A percentile compares a stretch with the other conserved stretches of the same genome.
Conservation (phyloP, 2,113 vertebrate species). For the Hydropotes inermis region DNA sequence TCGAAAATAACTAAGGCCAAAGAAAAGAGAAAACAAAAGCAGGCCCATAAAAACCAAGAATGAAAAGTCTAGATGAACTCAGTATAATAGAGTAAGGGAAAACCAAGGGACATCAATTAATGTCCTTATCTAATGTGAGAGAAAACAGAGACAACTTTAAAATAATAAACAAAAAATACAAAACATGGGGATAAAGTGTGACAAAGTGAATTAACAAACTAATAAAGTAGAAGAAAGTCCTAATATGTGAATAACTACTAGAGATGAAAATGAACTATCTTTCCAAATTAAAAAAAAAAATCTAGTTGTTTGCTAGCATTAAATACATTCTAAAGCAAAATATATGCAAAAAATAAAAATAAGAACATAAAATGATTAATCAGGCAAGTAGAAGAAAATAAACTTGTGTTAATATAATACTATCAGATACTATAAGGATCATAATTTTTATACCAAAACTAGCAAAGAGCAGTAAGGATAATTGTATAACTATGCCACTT, state of each 20-base stretch:
- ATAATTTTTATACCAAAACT: neutral
- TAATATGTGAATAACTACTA: neutral
- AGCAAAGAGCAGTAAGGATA: neutral
- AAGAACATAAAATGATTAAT: neutral
- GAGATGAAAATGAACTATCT: neutral
- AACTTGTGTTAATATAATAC: neutral
- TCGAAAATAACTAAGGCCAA: neutral
- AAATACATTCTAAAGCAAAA: neutral
- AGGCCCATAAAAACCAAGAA: neutral
- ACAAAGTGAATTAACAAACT: neutral
- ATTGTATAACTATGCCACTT: neutral
- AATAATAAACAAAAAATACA: neutral
- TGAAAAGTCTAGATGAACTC: neutral
- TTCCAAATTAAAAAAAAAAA: constrained; percentile 1
- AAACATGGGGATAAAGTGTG: neutral
- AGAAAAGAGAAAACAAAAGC: neutral
- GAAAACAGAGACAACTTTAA: neutral
- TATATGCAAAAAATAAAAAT: neutral
- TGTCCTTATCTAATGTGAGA: neutral
- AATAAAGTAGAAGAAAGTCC: neutral
- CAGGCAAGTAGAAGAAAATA: neutral
- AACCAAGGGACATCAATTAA: neutral
- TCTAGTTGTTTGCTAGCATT: neutral
- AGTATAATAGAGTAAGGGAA: neutral
- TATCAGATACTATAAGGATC: neutral